Base-by-base conservation (phyloP, 1,140 invertebrate species). In the Drosophila azteca region DNA sequence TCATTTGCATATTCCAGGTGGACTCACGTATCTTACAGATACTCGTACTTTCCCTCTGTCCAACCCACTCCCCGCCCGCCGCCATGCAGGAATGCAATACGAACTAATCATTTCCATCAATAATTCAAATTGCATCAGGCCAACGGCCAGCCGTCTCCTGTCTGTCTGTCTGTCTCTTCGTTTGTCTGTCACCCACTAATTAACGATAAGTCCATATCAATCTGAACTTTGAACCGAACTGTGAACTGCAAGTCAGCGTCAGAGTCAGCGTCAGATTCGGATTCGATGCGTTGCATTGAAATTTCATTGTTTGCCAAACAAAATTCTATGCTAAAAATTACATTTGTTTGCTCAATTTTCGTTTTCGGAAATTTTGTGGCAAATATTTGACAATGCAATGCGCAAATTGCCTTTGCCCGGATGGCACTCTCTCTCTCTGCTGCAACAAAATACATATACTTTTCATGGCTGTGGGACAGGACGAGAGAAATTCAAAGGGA, bases 361-460 rank as follows among this genome's bases (percentile, higher is more conserved):
- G 45, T 51, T 44, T 79, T 46, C 22, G 41, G 58, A 46, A 72
- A 61, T 50, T 61, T 66, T 57, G 11, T 39, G 35, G 46, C 48
- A 82, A 81, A 82, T 81, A 82, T 84, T 79, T 84, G 63, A 58
- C 55, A 81, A 60, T 81, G 59, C 76, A 73, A 64, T 64, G 46
- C 57, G 26, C 55, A 71, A 70, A 70, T 70, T 70, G 69, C 69
- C 66, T 48, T 71, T 67, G 17, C 17, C 17, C 17, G 66, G 48
- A 9, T 35, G 31, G 9, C 55, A 20, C 17, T 20, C 17, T 20
- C 17, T 20, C 20, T 54, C 41, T 49, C 43, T 46, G 22, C 51
- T 43, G 44, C 59, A 73, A 58, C 29, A 62, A 43, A 70, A 49
- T 53, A 20, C 48, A 57, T 72, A 29, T 45, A 20, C 46, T 53